A percentile compares a stretch with the other conserved stretches of the same genome.
Evolutionary conservation across 2,888 invertebrate species (phyloP).

Genomic region (Philhelius pedissequus): DNA sequence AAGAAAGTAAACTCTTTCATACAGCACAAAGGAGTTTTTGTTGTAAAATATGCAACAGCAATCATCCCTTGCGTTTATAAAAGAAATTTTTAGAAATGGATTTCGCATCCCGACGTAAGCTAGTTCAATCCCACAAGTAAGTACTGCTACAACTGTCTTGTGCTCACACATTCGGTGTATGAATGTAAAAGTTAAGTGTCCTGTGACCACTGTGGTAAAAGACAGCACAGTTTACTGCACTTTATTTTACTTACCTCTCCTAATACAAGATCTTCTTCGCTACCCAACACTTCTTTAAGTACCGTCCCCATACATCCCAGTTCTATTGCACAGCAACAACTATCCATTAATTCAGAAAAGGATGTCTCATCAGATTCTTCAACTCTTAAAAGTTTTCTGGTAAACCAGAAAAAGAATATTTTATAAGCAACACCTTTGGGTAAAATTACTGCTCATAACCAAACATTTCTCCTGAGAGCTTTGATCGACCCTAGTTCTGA

Average conservation of each 20-base stretch:
- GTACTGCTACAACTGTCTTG: constrained; percentile 18
- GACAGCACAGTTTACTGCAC: constrained; percentile 2
- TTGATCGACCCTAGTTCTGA: constrained; percentile 13
- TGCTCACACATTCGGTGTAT: neutral
- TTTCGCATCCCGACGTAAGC: neutral
- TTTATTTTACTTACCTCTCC: neutral
- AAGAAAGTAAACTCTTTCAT: neutral
- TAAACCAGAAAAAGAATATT: neutral
- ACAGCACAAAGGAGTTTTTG: neutral
- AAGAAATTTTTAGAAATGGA: constrained; percentile 5
- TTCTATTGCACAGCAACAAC: neutral
- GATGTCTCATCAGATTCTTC: neutral
- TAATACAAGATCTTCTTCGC: neutral
- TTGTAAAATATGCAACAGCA: constrained; percentile 7
- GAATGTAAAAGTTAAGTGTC: constrained; percentile 16
- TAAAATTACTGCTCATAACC: neutral
- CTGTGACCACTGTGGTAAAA: constrained; percentile 13
- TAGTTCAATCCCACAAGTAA: neutral
- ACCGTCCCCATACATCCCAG: neutral
- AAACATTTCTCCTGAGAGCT: neutral
- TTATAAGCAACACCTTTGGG: too few species aligned
- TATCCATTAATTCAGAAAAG: neutral
- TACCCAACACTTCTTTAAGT: neutral
- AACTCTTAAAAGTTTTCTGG: neutral
- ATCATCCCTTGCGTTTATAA: constrained; percentile 5